Evolutionary conservation across 2,888 invertebrate species (phyloP), one percentile per base, ranked within the genome.

Genomic region (Notodonta ziczac): DNA sequence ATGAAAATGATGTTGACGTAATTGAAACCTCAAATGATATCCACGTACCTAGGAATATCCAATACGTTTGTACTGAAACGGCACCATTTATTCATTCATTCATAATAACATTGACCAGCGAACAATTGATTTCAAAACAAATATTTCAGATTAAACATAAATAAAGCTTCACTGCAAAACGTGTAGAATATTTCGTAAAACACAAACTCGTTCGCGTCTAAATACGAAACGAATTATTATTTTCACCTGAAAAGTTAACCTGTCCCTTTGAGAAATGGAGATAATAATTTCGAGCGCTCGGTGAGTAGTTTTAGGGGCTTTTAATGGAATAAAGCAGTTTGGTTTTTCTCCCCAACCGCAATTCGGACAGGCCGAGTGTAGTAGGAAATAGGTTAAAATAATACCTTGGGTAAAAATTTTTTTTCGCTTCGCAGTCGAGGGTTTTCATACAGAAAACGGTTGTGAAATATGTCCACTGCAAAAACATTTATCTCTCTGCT

Each of bases 271-370:
- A 63, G 52, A 65, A 66, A 67, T 10, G 48, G 58, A 62, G 66
- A 66, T 66, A 67, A 70, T 73, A 66, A 72, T 71, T 70, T 66
- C 54, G 59, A 67, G 58, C 61, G 62, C 58, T 66, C 67, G 46
- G 60, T 24, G 61, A 67, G 69, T 72, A 74, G 75, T 78, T 75
- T 72, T 70, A 57, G 62, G 57, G 51, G 65, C 62, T 65, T 67
- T 61, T 67, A 73, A 73, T 65, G 65, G 61, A 65, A 74, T 77
- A 77, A 70, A 74, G 63, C 59, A 57, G 65, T 59, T 67, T 54
- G 24, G 50, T 48, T 51, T 73, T 69, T 72, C 65, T 62, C 5
- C 10, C 9, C 48, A 24, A 24, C 57, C 12, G 14, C n/a, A 12
- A 42, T 40, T 14, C 24, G 40, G 5, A 52, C 52, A 16, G 52